Conservation (phyloP, 1,140 invertebrate species). For the Sycobia sp. region DNA sequence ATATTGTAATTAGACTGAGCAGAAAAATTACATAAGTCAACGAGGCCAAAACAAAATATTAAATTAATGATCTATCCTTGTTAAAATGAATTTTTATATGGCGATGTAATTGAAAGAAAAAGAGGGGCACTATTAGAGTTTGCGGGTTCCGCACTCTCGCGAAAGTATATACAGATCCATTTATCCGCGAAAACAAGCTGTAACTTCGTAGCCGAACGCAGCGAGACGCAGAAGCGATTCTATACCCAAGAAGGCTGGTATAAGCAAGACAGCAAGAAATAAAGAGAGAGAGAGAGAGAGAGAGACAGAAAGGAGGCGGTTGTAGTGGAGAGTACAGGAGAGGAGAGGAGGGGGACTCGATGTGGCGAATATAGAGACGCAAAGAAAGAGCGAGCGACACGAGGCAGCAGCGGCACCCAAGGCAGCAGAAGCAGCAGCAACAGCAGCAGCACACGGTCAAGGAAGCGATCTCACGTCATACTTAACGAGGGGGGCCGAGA, state of each 20-base stretch:
- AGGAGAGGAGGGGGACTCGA: conserved; percentile 26
- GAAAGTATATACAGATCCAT: conserved; percentile 32
- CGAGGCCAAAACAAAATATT: too few relatives aligned
- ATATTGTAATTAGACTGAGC: too few relatives aligned
- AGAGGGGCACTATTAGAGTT: not conserved
- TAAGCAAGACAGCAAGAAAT: conserved; percentile 32
- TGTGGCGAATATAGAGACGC: conserved; percentile 28
- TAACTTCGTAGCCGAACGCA: not conserved
- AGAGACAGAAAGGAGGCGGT: conserved; percentile 25
- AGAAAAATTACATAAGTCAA: too few relatives aligned
- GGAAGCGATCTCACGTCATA: conserved; percentile 60
- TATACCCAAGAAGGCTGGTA: conserved; percentile 36
- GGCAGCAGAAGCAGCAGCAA: conserved; percentile 29
- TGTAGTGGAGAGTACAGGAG: conserved; percentile 25
- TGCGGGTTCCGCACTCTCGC: too few relatives aligned
- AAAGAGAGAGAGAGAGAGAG: conserved; percentile 31
- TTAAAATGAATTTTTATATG: conserved; percentile 12
- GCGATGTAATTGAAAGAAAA: conserved; percentile 27
- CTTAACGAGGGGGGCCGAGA: conserved; percentile 53
- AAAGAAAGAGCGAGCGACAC: conserved; percentile 36
- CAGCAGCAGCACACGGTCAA: conserved; percentile 41
- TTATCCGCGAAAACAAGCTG: conserved; percentile 35
- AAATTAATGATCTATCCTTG: too few relatives aligned
- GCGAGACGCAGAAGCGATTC: conserved; percentile 26
- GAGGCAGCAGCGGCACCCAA: conserved; percentile 30